These are phyloP conservation scores for Drosophila emarginata DNA, from an alignment of 2,888 invertebrate species.

Conservation along the genomic window DNA sequence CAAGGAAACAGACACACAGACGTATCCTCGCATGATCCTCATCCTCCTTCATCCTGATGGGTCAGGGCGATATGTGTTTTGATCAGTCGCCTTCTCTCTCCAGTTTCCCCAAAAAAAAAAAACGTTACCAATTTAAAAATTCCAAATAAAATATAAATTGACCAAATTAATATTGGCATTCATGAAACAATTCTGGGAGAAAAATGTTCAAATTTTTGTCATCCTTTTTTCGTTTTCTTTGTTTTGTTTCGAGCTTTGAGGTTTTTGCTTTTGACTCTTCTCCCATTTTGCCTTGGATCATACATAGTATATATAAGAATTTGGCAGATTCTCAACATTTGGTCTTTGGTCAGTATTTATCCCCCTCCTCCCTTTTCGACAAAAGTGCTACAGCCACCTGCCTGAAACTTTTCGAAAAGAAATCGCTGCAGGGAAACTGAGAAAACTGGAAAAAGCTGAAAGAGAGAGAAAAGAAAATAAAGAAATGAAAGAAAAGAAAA, in stretches of 20 bases:
- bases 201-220: conserved; percentile 78
- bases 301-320: background rate
- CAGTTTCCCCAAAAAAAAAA: conserved; percentile 50
- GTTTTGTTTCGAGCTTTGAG: conserved; percentile 20
- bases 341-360: conserved; percentile 47
- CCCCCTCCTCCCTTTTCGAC: conserved; percentile 18
- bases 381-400: conserved; percentile 19
- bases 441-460: conserved; percentile 17
- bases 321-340: conserved; percentile 13
- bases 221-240: conserved; percentile 33
- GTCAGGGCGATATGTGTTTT: conserved; percentile 66
- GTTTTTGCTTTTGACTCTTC: background rate
- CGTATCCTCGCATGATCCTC: conserved; percentile 38
- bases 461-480: conserved; percentile 14
- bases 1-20: conserved; percentile 7
- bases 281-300: conserved; percentile 30
- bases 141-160: conserved; percentile 83
- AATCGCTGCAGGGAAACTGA: conserved; percentile 41
- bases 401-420: conserved; percentile 37
- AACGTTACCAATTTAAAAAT: conserved; percentile 82
- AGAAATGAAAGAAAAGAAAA: conserved; percentile 38
- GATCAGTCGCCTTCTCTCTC: background rate
- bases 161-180: conserved; percentile 82
- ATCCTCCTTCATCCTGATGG: conserved; percentile 50
- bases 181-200: conserved; percentile 82